A percentile compares a stretch with the other conserved stretches of the same genome.
Conservation (phyloP, 2,113 vertebrate genomes). For the Chaetops frenatus region DNA sequence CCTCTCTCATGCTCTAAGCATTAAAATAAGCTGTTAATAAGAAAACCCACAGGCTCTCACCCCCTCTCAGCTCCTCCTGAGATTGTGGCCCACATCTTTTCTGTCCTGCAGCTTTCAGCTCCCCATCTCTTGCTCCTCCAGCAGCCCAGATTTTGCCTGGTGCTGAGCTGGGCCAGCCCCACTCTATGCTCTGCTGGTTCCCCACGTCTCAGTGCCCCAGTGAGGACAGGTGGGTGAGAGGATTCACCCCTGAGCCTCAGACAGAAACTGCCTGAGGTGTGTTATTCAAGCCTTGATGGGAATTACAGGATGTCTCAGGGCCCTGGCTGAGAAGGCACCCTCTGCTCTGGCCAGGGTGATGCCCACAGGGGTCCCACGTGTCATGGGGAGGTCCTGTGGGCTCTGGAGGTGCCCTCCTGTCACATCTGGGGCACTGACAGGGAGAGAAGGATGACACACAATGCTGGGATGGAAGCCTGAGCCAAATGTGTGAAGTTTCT, state of each 20-base stretch:
- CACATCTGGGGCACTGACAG: background rate
- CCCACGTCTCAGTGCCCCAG: background rate
- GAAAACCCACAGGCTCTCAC: background rate
- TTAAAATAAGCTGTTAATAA: background rate
- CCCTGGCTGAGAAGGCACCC: background rate
- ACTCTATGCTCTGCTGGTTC: background rate
- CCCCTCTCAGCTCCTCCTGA: background rate
- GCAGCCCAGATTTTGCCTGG: accelerated
- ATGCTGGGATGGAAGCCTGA: background rate
- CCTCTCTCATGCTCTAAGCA: background rate
- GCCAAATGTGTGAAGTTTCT: background rate
- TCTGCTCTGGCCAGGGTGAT: background rate
- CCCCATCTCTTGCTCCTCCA: background rate
- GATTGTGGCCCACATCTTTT: accelerated
- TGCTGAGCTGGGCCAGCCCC: background rate
- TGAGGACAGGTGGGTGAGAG: background rate
- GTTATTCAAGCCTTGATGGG: background rate
- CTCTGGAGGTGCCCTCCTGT: background rate
- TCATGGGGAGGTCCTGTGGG: background rate
- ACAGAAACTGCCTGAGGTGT: background rate
- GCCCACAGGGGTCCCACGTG: accelerated
- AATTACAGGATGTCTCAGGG: background rate
- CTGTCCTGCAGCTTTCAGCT: background rate
- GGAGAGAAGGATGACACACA: background rate
- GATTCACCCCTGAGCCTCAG: background rate